Evolutionary conservation across 1,140 invertebrate genomes (phyloP).

Genomic region (Hypsibius dujardini): DNA sequence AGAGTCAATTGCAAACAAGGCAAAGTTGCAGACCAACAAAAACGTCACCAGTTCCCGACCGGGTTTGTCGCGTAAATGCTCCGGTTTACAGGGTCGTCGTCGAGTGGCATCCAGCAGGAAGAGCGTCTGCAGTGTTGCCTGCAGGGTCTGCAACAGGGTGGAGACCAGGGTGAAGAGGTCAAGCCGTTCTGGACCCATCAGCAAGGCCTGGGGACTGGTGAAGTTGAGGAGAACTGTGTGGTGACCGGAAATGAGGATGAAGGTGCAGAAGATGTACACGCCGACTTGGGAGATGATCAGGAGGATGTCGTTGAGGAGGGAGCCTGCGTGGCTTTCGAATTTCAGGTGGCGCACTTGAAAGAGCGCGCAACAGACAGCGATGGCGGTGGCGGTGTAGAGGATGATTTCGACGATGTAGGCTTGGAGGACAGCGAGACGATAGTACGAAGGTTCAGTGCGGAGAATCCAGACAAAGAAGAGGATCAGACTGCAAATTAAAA

Average conservation of each 20-base stretch:
- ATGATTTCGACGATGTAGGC: conserved; percentile 76
- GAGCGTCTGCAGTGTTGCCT: conserved; percentile 76
- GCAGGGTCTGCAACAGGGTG: conserved; percentile 23
- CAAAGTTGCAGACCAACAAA: conserved; percentile 67
- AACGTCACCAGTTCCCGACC: conserved; percentile 68
- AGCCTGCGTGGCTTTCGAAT: conserved; percentile 40
- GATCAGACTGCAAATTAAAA: conserved; percentile 43
- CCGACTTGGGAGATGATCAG: conserved; percentile 77
- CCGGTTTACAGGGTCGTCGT: conserved; percentile 64
- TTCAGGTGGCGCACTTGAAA: conserved; percentile 51
- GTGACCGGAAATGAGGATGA: conserved; percentile 73
- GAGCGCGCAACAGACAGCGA: conserved; percentile 19
- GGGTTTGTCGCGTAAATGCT: conserved; percentile 67
- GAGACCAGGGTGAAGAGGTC: conserved; percentile 36
- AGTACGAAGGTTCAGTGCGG: conserved; percentile 58
- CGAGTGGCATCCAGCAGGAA: conserved; percentile 81
- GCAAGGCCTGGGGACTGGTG: no score
- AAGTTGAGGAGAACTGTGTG: conserved; percentile 36
- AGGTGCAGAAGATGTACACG: conserved; percentile 79
- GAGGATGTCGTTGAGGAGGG: conserved; percentile 63
- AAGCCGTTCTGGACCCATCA: conserved; percentile 59
- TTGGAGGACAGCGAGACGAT: conserved; percentile 63
- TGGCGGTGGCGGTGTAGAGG: conserved; percentile 41
- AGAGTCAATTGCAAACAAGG: conserved; percentile 75
- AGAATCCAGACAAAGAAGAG: conserved; percentile 83